Evolutionary conservation across 2,797 vertebrate species (phyloP).

Genomic region (Orestias chungarensis): DNA sequence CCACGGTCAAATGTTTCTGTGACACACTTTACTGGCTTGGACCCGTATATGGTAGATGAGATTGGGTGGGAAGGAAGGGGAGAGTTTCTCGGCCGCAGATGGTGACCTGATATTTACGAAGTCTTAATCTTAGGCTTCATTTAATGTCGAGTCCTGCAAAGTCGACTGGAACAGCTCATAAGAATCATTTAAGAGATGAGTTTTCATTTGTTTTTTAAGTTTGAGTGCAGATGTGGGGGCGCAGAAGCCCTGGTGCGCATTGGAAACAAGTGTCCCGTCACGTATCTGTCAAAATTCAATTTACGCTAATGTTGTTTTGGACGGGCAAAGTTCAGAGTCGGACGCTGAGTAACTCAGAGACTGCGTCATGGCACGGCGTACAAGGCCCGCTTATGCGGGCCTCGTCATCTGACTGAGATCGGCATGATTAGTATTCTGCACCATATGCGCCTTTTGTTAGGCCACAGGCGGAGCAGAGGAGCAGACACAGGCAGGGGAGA

Average conservation of each 20-base stretch:
- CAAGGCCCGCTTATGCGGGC: conserved; percentile 35
- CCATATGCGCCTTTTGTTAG: conserved; percentile 82
- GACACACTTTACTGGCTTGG: conserved; percentile 44
- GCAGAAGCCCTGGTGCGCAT: neutral
- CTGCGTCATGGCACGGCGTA: conserved; percentile 15
- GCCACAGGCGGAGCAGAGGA: conserved; percentile 50
- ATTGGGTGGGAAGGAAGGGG: conserved; percentile 34
- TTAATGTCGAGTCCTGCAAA: conserved; percentile 31
- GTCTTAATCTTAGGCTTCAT: conserved; percentile 51
- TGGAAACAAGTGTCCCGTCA: conserved; percentile 19
- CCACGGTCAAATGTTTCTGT: conserved; percentile 44
- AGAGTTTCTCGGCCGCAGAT: conserved; percentile 54
- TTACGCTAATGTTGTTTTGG: conserved; percentile 2
- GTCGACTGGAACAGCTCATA: conserved; percentile 54
- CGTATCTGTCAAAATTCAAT: neutral
- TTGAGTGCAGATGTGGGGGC: neutral
- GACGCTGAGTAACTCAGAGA: neutral
- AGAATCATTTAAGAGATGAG: conserved; percentile 55
- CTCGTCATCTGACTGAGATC: conserved; percentile 45
- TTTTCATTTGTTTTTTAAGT: neutral
- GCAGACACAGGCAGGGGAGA: conserved; percentile 25
- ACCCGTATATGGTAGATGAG: conserved; percentile 36
- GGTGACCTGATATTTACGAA: conserved; percentile 52
- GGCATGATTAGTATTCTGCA: conserved; percentile 81
- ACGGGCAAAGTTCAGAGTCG: neutral